Percentiles rank a stretch among this genome's conserved stretches.
These are phyloP conservation scores for Pluvianellus socialis DNA, from an alignment of 2,113 vertebrate genomes.

Conservation along the genomic window DNA sequence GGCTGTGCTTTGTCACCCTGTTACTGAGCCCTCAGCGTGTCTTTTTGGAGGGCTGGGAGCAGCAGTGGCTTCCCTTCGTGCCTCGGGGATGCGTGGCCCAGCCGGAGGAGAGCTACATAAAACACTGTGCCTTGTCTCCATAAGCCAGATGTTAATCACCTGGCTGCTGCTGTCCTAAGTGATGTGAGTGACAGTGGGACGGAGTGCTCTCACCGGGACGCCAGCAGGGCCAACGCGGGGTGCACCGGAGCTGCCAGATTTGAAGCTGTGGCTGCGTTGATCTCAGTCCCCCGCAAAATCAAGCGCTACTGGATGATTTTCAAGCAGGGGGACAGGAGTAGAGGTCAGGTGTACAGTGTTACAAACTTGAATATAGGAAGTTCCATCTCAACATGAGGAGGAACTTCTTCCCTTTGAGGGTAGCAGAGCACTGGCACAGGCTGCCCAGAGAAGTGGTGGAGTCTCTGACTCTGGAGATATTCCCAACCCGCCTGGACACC, in stretches of 20 bases:
- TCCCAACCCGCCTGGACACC: no score
- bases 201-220: not conserved
- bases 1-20: not conserved
- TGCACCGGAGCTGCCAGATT: not conserved
- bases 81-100: accelerated
- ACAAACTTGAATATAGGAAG: no score
- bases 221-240: accelerated
- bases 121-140: accelerated
- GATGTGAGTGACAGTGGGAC: accelerated
- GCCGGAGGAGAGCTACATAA: not conserved
- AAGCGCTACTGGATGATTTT: not conserved
- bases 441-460: no score
- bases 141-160: not conserved
- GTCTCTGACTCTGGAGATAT: no score
- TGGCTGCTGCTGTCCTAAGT: not conserved
- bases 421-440: no score
- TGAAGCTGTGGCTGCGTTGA: not conserved
- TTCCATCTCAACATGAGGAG: no score
- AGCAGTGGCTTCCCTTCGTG: not conserved
- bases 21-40: accelerated
- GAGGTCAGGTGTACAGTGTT: not conserved
- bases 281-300: not conserved
- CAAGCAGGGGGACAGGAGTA: not conserved
- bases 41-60: not conserved
- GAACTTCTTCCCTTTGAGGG: no score